These are phyloP conservation scores for Mystacornis crossleyi DNA, from an alignment of 2,113 vertebrate genomes.

Conservation along the genomic window DNA sequence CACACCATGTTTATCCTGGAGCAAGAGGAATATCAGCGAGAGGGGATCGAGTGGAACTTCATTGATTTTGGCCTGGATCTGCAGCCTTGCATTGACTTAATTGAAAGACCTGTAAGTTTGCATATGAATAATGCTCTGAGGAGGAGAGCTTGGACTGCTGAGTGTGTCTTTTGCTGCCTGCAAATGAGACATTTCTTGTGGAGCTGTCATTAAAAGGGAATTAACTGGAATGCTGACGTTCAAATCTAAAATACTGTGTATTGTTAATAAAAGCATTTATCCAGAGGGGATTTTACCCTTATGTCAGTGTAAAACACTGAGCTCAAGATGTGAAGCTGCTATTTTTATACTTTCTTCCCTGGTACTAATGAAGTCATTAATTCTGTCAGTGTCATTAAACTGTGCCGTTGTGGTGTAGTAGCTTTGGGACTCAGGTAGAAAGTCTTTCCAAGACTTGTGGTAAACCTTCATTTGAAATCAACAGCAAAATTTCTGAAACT, in stretches of 20 bases:
- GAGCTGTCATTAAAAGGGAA: neutral
- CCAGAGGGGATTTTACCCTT: neutral
- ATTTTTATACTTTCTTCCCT: neutral
- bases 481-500: neutral
- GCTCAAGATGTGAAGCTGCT: neutral
- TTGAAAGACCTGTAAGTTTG: constrained; percentile 89
- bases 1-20: constrained; percentile 99
- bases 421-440: neutral
- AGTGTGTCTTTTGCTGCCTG: neutral
- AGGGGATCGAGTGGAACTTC: constrained; percentile 99
- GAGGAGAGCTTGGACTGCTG: neutral
- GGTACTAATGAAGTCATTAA: neutral
- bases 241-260: neutral
- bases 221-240: neutral
- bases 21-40: constrained; percentile 97
- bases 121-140: neutral
- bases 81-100: constrained; percentile 96
- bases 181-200: neutral
- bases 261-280: neutral
- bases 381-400: neutral
- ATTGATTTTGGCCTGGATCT: constrained; percentile 97
- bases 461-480: neutral
- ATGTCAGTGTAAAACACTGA: neutral
- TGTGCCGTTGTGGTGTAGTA: neutral
- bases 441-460: neutral